Evolutionary conservation across 1,140 invertebrate genomes (phyloP), one percentile per base, ranked within the genome.

Genomic region (Drosophila biarmipes): DNA sequence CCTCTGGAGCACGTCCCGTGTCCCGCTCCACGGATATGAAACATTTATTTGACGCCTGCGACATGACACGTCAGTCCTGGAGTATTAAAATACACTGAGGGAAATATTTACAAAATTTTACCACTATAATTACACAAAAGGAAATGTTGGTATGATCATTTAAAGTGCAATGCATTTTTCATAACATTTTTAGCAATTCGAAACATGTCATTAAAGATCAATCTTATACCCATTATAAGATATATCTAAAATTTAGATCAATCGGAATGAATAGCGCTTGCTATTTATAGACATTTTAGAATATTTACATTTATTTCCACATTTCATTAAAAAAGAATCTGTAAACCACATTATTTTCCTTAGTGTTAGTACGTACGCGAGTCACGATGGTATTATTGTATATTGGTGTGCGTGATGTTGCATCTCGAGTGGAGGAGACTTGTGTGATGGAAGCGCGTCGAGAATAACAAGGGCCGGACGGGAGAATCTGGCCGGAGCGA

Each of bases 41-140:
- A 86, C 86, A 90, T 82, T 90, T 69, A 90, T 90, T 90, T 82
- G 75, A 86, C 76, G 81, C 78, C 77, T 79, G 80, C 78, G 75
- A 90, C 78, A 86, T 90, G 81, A 72, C 79, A 72, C 66, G 56
- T 67, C 74, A 75, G 46, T 37, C 56, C 27, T 19, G 8, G 45
- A 40, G 53, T 34, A 31, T 19, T 12, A 45, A 38, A 21, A 19
- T 59, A 57, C 37, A 49, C 46, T 17, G 19, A 35, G 17, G 38
- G 29, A 12, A 55, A 27, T 29, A 8, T 24, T 12, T 29, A 0
- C 21, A 2, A 46, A 46, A 21, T 19, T 11, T 17, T 5, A n/a
- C 6, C 14, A n/a, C 5, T 6, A 4, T 29, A 29, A 29, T 29
- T 29, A 29, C 27, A 29, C 27, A 6, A 7, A 6, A 5, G 7